These are phyloP conservation scores for Ganaspis brasiliensis DNA, from an alignment of 2,888 invertebrate genomes.

Conservation along the genomic window DNA sequence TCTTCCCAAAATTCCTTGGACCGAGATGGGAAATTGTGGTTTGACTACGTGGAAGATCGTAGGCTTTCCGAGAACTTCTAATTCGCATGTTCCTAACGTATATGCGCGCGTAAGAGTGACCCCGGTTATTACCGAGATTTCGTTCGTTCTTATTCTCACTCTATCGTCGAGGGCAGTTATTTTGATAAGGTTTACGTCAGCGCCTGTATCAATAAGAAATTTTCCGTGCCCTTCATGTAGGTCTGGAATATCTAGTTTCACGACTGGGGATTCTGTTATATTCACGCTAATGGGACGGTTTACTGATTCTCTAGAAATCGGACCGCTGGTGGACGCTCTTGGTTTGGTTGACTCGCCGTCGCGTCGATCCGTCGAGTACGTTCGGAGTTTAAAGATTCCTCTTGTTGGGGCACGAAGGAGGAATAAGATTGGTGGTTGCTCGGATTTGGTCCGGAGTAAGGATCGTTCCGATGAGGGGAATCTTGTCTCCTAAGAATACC, in stretches of 20 bases:
- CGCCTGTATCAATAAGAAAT: constrained; percentile 7
- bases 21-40: constrained; percentile 1
- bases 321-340: constrained; percentile 48
- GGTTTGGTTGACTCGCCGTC: constrained; percentile 28
- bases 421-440: background rate
- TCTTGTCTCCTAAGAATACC: too few species aligned
- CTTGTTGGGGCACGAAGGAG: background rate
- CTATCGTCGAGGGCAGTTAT: background rate
- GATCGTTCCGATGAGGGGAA: too few species aligned
- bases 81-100: constrained; percentile 43
- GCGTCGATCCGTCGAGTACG: constrained; percentile 44
- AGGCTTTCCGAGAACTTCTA: constrained; percentile 34
- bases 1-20: constrained; percentile 25
- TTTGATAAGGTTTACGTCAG: background rate
- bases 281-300: background rate
- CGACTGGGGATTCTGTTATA: constrained; percentile 38
- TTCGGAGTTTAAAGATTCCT: constrained; percentile 44
- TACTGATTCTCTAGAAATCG: constrained; percentile 39
- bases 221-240: background rate
- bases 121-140: background rate
- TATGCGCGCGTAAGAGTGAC: constrained; percentile 27
- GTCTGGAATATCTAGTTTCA: constrained; percentile 47
- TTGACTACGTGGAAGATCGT: constrained; percentile 51
- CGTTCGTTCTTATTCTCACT: background rate
- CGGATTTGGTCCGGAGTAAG: background rate